These are phyloP conservation scores for Corythoichthys haematopterus DNA, from an alignment of 2,113 vertebrate species.

Conservation along the genomic window DNA sequence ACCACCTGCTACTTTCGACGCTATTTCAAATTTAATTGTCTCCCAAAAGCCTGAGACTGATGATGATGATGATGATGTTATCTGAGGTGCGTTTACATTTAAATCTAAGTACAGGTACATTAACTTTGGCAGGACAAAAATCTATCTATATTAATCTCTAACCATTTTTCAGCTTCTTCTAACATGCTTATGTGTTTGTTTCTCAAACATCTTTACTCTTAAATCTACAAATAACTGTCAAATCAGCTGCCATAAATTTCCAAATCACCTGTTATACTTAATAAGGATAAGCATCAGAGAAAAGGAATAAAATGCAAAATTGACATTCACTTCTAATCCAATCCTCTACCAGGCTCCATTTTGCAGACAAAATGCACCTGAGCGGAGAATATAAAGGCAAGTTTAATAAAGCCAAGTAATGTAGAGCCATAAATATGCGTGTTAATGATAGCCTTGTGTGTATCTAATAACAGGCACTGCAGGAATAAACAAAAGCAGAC, in stretches of 20 bases:
- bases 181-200: too few species aligned
- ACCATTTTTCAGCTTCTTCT: too few species aligned
- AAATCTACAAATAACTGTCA: not conserved
- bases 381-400: constrained; percentile 7
- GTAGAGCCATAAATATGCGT: constrained; percentile 17
- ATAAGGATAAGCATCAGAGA: not conserved
- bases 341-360: constrained; percentile 20
- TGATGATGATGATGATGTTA: not conserved
- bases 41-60: constrained; percentile 4
- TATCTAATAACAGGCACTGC: constrained; percentile 29
- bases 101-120: not conserved
- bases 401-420: constrained; percentile 26
- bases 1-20: not conserved
- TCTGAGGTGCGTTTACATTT: not conserved
- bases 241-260: not conserved
- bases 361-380: constrained; percentile 30
- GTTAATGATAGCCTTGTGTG: constrained; percentile 19
- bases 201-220: not conserved
- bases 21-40: not conserved
- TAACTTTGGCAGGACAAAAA: not conserved
- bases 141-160: too few species aligned
- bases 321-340: constrained; percentile 18
- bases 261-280: not conserved
- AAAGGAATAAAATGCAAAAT: not conserved
- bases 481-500: constrained; percentile 12